Conservation (phyloP, 2,888 invertebrate genomes). For the Anorthoa munda region DNA sequence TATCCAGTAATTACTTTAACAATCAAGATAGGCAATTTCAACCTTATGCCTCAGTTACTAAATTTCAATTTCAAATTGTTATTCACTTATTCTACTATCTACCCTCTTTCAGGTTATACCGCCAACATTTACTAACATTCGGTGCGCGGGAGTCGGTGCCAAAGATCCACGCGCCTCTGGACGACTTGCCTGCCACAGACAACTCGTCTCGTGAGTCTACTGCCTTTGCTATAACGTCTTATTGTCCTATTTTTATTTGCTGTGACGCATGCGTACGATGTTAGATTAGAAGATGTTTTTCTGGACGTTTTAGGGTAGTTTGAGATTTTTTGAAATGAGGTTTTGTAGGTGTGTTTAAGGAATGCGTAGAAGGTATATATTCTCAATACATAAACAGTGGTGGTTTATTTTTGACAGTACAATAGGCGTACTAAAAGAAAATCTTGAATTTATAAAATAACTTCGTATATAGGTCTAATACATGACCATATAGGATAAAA, state of each 20-base stretch:
- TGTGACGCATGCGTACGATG: constrained; percentile 36
- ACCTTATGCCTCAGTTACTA: neutral
- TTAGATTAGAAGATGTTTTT: constrained; percentile 16
- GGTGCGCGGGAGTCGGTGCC: constrained; percentile 90
- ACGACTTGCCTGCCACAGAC: constrained; percentile 83
- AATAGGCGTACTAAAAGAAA: too few species aligned
- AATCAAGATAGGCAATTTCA: neutral
- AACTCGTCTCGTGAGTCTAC: constrained; percentile 83
- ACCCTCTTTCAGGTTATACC: constrained; percentile 89
- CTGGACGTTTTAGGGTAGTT: constrained; percentile 13
- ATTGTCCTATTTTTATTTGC: constrained; percentile 19
- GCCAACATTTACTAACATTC: constrained; percentile 94
- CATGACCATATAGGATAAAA: too few species aligned
- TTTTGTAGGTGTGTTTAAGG: neutral
- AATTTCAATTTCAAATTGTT: neutral
- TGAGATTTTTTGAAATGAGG: neutral
- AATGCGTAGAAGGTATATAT: neutral
- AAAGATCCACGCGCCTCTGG: constrained; percentile 83
- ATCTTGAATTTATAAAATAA: neutral
- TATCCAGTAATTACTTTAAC: too few species aligned
- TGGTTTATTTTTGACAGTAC: too few species aligned
- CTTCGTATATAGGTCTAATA: neutral
- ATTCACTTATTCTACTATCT: too few species aligned
- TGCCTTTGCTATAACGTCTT: neutral
- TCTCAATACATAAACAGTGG: too few species aligned